Conservation (phyloP, 2,888 invertebrate species). For the Aphelenchoides bicaudatus region DNA sequence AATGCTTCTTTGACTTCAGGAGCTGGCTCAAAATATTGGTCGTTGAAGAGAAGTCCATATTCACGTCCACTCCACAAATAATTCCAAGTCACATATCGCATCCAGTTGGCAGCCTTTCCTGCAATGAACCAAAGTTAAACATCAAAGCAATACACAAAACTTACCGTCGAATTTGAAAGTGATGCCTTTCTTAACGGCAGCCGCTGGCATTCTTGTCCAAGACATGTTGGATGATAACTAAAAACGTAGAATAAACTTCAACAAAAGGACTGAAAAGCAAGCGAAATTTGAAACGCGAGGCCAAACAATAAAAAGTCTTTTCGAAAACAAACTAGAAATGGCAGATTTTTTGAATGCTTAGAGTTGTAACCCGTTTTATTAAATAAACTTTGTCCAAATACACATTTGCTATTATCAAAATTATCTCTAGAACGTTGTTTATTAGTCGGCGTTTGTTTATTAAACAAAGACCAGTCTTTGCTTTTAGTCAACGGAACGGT, state of each 20-base stretch:
- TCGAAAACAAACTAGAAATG: too few relatives aligned
- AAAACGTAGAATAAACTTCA: neutral
- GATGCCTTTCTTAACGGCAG: conserved; percentile 41
- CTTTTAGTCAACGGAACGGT: too few relatives aligned
- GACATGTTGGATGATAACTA: neutral
- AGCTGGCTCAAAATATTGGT: conserved; percentile 57
- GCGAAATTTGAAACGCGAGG: too few relatives aligned
- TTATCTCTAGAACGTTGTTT: too few relatives aligned
- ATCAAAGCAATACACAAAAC: neutral
- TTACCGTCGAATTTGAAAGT: conserved; percentile 43
- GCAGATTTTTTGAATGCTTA: too few relatives aligned
- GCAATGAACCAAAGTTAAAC: neutral
- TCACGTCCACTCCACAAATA: conserved; percentile 57
- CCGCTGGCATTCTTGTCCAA: conserved; percentile 8
- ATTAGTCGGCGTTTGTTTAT: too few relatives aligned
- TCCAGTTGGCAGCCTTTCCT: conserved; percentile 36
- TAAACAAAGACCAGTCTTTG: too few relatives aligned
- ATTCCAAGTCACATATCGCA: conserved; percentile 50
- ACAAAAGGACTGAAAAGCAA: neutral
- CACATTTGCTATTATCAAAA: too few relatives aligned
- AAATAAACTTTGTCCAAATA: too few relatives aligned
- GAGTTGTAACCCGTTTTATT: too few relatives aligned
- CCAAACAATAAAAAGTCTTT: too few relatives aligned
- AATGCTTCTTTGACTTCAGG: conserved; percentile 60
- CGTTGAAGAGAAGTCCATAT: conserved; percentile 53